Conservation (phyloP, 2,797 vertebrate species). For the Brotogeris chrysoptera region DNA sequence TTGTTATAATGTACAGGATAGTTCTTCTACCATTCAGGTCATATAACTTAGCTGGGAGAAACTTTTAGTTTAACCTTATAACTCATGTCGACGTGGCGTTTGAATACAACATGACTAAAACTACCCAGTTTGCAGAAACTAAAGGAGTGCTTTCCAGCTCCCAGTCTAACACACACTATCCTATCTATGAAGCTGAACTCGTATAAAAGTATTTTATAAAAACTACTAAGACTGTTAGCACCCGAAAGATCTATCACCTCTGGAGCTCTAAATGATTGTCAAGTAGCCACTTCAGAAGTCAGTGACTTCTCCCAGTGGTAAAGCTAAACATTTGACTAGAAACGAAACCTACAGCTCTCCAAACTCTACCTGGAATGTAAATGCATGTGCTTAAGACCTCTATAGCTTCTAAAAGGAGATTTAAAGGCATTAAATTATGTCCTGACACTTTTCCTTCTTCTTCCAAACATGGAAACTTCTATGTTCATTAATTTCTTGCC, state of each 20-base stretch:
- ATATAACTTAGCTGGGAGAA: background rate
- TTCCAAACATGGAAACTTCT: background rate
- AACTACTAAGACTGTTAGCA: constrained; percentile 22
- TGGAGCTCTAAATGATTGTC: constrained; percentile 46
- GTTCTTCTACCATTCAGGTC: background rate
- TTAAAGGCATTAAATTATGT: background rate
- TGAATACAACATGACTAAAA: background rate
- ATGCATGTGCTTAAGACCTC: background rate
- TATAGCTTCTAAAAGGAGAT: background rate
- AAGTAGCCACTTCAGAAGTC: background rate
- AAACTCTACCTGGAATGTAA: background rate
- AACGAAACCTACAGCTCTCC: constrained; percentile 1
- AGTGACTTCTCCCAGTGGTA: background rate
- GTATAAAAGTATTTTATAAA: background rate
- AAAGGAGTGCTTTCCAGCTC: background rate
- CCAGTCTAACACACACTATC: background rate
- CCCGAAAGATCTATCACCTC: background rate
- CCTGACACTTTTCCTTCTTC: background rate
- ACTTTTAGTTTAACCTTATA: background rate
- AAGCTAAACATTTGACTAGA: background rate
- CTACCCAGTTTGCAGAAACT: background rate
- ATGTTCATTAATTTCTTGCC: background rate
- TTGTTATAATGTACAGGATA: background rate
- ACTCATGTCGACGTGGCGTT: background rate
- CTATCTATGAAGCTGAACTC: constrained; percentile 23